Evolutionary conservation across 2,888 invertebrate genomes (phyloP).

Genomic region (Physocephala rufipes): DNA sequence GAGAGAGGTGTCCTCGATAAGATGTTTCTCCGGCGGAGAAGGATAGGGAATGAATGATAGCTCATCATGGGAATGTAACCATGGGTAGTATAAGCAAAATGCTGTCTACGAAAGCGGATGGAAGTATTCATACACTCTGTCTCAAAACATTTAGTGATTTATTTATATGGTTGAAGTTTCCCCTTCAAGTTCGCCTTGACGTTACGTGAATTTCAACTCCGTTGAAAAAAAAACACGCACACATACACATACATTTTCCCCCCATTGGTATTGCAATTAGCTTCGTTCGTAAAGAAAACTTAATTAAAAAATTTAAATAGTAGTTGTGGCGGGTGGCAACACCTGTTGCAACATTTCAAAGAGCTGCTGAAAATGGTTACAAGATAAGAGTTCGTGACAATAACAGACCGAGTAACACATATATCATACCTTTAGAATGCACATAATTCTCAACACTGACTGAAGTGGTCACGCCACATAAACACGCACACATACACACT

Average conservation of each 20-base stretch:
- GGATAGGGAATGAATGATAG: too few species aligned
- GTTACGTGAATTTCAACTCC: too few species aligned
- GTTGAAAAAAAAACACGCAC: not conserved
- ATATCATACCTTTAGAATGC: not conserved
- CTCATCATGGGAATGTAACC: too few species aligned
- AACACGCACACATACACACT: not conserved
- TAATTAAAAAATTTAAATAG: slow-evolving; percentile 55
- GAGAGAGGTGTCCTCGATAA: too few species aligned
- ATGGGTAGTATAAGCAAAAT: too few species aligned
- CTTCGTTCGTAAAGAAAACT: slow-evolving; percentile 48
- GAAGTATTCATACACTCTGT: too few species aligned
- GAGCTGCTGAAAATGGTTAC: slow-evolving; percentile 1
- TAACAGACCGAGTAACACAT: too few species aligned
- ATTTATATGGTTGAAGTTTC: not conserved
- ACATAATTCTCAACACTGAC: not conserved
- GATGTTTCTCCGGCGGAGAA: too few species aligned
- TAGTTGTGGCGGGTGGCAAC: slow-evolving; percentile 20
- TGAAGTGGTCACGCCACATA: not conserved
- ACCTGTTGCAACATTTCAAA: slow-evolving; percentile 37
- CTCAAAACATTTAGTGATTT: too few species aligned
- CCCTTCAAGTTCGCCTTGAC: not conserved
- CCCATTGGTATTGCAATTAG: slow-evolving; percentile 15
- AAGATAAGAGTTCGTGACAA: too few species aligned
- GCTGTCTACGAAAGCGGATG: too few species aligned
- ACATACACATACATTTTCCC: not conserved